Percentiles rank a stretch among this genome's conserved stretches.
Conservation (phyloP, 2,113 vertebrate species). For the Myrmophylax atrothorax region DNA sequence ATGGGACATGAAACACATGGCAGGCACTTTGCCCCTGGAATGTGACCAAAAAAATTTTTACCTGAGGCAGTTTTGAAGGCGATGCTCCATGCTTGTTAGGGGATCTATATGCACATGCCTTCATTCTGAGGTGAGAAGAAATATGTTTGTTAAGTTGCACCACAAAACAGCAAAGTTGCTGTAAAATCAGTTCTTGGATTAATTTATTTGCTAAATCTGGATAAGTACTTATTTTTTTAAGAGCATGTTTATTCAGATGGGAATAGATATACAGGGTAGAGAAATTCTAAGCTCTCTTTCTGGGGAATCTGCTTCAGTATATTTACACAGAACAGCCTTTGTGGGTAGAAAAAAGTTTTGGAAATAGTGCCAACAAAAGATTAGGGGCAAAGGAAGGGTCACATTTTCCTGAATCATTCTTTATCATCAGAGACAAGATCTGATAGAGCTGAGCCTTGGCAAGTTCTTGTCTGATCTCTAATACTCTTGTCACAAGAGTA, state of each 20-base stretch:
- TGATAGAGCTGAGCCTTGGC: constrained; percentile 24
- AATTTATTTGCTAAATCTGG: constrained; percentile 2
- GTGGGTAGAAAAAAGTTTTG: constrained; percentile 28
- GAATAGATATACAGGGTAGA: not conserved
- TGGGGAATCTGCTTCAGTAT: not conserved
- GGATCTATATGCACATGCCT: not conserved
- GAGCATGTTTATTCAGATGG: not conserved
- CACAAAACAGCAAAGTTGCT: not conserved
- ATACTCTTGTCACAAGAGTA: constrained; percentile 9
- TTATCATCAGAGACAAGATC: constrained; percentile 29
- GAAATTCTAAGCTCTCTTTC: not conserved
- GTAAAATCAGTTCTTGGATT: not conserved
- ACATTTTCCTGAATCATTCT: constrained; percentile 31
- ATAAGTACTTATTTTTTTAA: not conserved
- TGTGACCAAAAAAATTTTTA: constrained; percentile 19
- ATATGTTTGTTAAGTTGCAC: not conserved
- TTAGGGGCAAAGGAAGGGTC: constrained; percentile 37
- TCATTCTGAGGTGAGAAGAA: not conserved
- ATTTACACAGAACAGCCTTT: constrained; percentile 34
- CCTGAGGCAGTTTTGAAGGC: constrained; percentile 34
- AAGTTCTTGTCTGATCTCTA: constrained; percentile 19
- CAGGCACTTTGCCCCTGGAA: constrained; percentile 27
- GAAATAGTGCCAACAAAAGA: constrained; percentile 36
- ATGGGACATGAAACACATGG: constrained; percentile 46
- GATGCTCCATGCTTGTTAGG: not conserved